Base-by-base conservation (phyloP, 2,113 vertebrate species). In the Hypocryptadius cinnamomeus region DNA sequence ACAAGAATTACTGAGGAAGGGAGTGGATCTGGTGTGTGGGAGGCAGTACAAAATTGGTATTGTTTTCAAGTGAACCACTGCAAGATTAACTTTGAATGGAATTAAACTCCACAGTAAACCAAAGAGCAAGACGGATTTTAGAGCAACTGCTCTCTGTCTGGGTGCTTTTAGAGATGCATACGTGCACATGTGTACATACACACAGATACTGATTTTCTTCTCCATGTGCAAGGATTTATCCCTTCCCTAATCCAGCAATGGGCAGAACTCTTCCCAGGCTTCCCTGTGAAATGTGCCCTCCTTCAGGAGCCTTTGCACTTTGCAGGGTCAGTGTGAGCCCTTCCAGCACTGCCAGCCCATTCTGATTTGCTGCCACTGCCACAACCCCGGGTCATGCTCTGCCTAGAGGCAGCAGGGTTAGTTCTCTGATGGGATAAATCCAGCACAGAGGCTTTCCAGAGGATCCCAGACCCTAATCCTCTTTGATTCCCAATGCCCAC, bases 1-100 rank as follows among this genome's bases (percentile, higher is more conserved):
- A 80, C 51, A 73, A 87, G 82, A 96, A 91, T 73, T 63, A 63
- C 64, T 24, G 71, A 95, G 95, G 95, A 96, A 96, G 89, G 93
- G 95, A 96, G 94, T 80, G 85, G 94, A 53, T 64, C 71, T 70
- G 15, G 18, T 70, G 50, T 80, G 90, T 78, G 79, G 85, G 81
- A 93, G 79, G 94, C 51, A 94, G 57, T 3, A 93, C 44, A 86
- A 42, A 71, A 93, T 45, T 56, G 68, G 83, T 91, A 96, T 94
- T 95, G 93, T 96, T 92, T 96, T 59, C 79, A 45, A 82, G 53
- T 10, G 76, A 92, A 77, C 56, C 82, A 57, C 79, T 54, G 70
- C n/a, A 44, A 86, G 76, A 94, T 71, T 61, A 90, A 86, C 94
- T 91, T 79, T 81, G 91, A 95, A 95, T 81, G 44, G 87, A 91